These are phyloP conservation scores for Semicossyphus pulcher DNA, from an alignment of 2,113 vertebrate genomes.

Conservation along the genomic window DNA sequence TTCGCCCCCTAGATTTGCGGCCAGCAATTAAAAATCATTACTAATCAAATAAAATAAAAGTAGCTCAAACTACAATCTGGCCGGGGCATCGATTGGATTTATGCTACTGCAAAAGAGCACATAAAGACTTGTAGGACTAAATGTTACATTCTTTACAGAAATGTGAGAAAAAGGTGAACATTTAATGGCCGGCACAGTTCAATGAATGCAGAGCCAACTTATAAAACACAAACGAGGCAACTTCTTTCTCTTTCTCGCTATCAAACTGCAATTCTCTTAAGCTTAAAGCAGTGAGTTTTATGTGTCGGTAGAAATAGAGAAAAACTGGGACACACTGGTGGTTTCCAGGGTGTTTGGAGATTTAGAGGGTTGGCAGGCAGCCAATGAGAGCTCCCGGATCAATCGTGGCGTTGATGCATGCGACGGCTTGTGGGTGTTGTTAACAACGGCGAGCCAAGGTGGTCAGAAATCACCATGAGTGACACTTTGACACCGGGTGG, in stretches of 20 bases:
- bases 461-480: conserved; percentile 88
- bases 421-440: conserved; percentile 81
- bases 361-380: conserved; percentile 83
- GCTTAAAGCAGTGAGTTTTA: conserved; percentile 43
- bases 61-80: conserved; percentile 72
- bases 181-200: conserved; percentile 40
- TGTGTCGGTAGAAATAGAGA: conserved; percentile 64
- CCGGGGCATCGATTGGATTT: conserved; percentile 63
- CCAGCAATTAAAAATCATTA: conserved; percentile 84
- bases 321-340: conserved; percentile 66
- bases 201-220: conserved; percentile 52
- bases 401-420: conserved; percentile 83
- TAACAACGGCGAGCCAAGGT: conserved; percentile 82
- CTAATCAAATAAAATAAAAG: conserved; percentile 85
- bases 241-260: conserved; percentile 54
- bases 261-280: conserved; percentile 45
- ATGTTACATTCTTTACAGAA: conserved; percentile 65
- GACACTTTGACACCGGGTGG: conserved; percentile 86
- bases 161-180: conserved; percentile 61
- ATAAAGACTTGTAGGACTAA: conserved; percentile 61
- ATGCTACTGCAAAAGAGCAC: conserved; percentile 61
- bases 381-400: conserved; percentile 84
- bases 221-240: conserved; percentile 58
- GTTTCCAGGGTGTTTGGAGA: conserved; percentile 83
- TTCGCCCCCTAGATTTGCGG: conserved; percentile 76